phyloP scores from a whole-genome alignment of 1,140 invertebrate species.

The Hycleus phaleratus region DNA sequence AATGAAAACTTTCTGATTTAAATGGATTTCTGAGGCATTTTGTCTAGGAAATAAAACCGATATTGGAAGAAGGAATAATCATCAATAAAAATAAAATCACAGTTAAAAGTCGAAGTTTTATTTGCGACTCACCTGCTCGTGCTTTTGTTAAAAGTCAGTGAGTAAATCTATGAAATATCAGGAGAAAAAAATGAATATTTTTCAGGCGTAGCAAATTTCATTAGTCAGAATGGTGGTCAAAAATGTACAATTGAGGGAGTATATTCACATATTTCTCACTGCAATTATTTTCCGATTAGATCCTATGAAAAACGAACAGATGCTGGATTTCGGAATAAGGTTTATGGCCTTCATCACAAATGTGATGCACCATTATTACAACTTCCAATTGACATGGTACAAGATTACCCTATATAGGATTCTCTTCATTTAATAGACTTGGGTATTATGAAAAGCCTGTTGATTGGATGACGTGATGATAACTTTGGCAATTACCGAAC shows the following conservation, averaged over 20 bases:
- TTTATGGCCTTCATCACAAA: slow-evolving; percentile 27
- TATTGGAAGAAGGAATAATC: slow-evolving; percentile 3
- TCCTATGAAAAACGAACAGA: slow-evolving; percentile 21
- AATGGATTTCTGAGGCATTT: slow-evolving; percentile 8
- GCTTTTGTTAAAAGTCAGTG: slow-evolving; percentile 21
- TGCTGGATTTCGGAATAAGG: slow-evolving; percentile 19
- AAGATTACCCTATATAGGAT: slow-evolving; percentile 27
- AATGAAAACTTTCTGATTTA: slow-evolving; percentile 18
- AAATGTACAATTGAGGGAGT: slow-evolving; percentile 26
- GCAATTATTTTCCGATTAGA: slow-evolving; percentile 23
- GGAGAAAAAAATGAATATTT: slow-evolving; percentile 9
- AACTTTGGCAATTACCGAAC: slow-evolving; percentile 13
- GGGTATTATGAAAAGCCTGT: slow-evolving; percentile 27
- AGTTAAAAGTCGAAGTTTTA: slow-evolving; percentile 17
- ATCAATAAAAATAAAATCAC: neutral
- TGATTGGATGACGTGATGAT: slow-evolving; percentile 23
- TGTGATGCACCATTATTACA: slow-evolving; percentile 16
- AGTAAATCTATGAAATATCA: neutral
- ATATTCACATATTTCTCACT: slow-evolving; percentile 25
- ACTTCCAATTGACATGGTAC: slow-evolving; percentile 25
- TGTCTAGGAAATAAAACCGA: slow-evolving; percentile 13
- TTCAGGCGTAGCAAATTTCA: slow-evolving; percentile 24
- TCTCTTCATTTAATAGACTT: slow-evolving; percentile 27
- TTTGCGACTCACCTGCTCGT: slow-evolving; percentile 22
- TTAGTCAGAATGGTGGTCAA: slow-evolving; percentile 20